phyloP scores from a whole-genome alignment of 1,140 invertebrate species.

The Drosophila littoralis region DNA sequence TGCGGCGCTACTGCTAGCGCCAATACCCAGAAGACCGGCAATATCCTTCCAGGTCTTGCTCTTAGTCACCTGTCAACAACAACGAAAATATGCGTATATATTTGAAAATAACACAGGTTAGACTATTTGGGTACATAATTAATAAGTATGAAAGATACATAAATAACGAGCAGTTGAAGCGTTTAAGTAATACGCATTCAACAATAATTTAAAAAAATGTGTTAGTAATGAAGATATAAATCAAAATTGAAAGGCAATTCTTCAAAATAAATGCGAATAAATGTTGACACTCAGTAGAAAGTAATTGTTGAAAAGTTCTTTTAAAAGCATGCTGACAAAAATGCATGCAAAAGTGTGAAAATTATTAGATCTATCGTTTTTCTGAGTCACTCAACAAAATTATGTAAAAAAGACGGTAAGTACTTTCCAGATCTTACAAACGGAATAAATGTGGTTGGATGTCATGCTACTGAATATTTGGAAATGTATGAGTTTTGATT shows the following conservation, averaged over 20 bases:
- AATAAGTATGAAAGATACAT: conserved; percentile 16
- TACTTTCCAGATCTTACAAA: conserved; percentile 10
- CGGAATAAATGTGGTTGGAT: conserved; percentile 10
- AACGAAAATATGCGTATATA: conserved; percentile 55
- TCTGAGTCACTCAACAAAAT: background rate
- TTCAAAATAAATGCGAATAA: background rate
- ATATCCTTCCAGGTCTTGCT: conserved; percentile 99
- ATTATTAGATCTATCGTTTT: background rate
- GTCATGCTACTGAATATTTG: conserved; percentile 17
- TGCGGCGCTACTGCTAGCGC: conserved; percentile 97
- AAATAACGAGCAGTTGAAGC: conserved; percentile 26
- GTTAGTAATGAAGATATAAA: conserved; percentile 26
- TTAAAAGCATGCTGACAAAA: conserved; percentile 13
- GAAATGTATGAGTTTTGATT: conserved; percentile 1
- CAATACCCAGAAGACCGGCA: conserved; percentile 95
- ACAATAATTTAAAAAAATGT: conserved; percentile 15
- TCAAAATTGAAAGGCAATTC: background rate
- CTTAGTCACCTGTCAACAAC: conserved; percentile 93
- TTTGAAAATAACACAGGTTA: conserved; percentile 23
- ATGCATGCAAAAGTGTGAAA: conserved; percentile 6
- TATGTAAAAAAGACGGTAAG: conserved; percentile 8
- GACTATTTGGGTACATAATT: conserved; percentile 17
- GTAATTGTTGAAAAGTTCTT: background rate
- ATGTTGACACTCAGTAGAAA: conserved; percentile 1
- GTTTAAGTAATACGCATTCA: conserved; percentile 13